phyloP scores from a whole-genome alignment of 1,140 invertebrate genomes.

The Drosophila sproati region DNA sequence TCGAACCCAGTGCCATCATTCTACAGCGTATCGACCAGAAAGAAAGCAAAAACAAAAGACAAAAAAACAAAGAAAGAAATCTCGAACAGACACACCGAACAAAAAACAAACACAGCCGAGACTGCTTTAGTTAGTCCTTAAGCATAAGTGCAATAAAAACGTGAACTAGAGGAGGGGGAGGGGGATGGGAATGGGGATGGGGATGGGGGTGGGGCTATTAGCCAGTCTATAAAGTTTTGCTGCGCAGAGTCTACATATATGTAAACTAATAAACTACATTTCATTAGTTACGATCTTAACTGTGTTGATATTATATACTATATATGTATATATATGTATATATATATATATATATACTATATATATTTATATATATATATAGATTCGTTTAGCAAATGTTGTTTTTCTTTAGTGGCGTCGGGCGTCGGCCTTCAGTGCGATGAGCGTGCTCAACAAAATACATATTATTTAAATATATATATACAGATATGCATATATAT shows the following conservation, averaged over 20 bases:
- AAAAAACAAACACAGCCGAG: constrained; percentile 64
- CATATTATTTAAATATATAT: constrained; percentile 52
- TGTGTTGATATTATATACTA: constrained; percentile 40
- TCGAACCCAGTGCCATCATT: constrained; percentile 52
- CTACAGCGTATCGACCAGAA: constrained; percentile 15
- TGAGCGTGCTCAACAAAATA: constrained; percentile 72
- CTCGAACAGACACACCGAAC: constrained; percentile 17
- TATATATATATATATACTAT: constrained; percentile 19
- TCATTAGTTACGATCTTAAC: constrained; percentile 43
- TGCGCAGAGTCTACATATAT: constrained; percentile 68
- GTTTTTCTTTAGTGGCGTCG: not conserved
- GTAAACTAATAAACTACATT: constrained; percentile 26
- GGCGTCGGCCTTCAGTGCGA: constrained; percentile 42
- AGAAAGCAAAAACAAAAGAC: not conserved
- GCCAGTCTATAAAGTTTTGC: constrained; percentile 54
- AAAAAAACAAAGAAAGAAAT: not conserved
- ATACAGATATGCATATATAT: constrained; percentile 1
- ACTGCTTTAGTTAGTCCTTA: constrained; percentile 80
- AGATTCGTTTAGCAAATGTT: constrained; percentile 35
- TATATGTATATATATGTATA: not conserved
- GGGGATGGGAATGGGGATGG: not conserved
- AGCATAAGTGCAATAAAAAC: constrained; percentile 71
- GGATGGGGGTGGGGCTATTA: not conserved
- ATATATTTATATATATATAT: constrained; percentile 14
- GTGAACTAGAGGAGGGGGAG: not conserved